Percentiles rank a stretch among this genome's conserved stretches.
phyloP scores from a whole-genome alignment of 2,797 vertebrate species.

The Dicrostonyx torquatus region DNA sequence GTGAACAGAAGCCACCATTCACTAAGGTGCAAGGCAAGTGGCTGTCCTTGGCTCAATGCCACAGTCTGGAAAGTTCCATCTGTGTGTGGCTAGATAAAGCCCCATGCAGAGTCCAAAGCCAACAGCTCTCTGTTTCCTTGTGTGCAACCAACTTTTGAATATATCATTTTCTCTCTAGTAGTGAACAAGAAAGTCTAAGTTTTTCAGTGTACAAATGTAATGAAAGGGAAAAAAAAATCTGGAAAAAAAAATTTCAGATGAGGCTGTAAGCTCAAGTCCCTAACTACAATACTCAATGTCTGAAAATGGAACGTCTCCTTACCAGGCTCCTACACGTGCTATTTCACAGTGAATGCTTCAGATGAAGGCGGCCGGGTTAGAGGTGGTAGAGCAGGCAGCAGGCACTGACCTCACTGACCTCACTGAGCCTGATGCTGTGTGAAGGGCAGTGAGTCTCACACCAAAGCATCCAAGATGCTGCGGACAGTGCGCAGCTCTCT shows the following conservation, averaged over 20 bases:
- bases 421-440: not conserved
- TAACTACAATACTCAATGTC: not conserved
- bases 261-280: not conserved
- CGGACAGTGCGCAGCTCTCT: not conserved
- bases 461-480: not conserved
- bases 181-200: slow-evolving; percentile 1
- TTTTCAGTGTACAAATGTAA: slow-evolving; percentile 22
- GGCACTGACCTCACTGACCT: not conserved
- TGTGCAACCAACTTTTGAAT: slow-evolving; percentile 8
- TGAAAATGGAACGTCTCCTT: slow-evolving; percentile 8
- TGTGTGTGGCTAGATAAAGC: not conserved
- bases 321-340: not conserved
- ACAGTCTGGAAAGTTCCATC: not conserved
- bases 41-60: slow-evolving; percentile 9
- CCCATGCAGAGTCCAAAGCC: not conserved
- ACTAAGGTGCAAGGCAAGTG: not conserved
- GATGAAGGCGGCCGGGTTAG: not conserved
- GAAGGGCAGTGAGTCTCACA: not conserved
- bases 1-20: not conserved
- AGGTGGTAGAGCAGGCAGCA: not conserved
- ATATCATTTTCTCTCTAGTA: slow-evolving; percentile 22
- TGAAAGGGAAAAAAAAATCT: not conserved
- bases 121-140: not conserved
- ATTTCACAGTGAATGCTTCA: slow-evolving; percentile 35
- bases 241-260: not conserved